Conservation (phyloP, 2,113 vertebrate species). For the Chitala chitala region DNA sequence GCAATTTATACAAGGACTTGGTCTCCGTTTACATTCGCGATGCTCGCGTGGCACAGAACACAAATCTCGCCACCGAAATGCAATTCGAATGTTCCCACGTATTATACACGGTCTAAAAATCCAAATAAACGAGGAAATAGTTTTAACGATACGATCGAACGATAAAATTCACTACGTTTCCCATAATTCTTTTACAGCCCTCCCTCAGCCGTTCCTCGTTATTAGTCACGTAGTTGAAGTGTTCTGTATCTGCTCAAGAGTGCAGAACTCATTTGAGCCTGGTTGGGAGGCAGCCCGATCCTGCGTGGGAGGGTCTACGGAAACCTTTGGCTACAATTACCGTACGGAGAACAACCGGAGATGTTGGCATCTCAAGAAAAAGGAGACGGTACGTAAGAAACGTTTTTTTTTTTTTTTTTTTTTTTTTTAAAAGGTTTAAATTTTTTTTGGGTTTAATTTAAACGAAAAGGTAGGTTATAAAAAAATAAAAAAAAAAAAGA, state of each 20-base stretch:
- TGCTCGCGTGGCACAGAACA: no score
- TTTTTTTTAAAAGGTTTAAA: background rate
- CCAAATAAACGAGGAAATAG: no score
- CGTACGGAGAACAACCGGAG: conserved; percentile 20
- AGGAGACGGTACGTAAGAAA: conserved; percentile 17
- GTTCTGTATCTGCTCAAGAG: conserved; percentile 49
- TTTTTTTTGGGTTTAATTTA: background rate
- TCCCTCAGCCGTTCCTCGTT: conserved; percentile 21
- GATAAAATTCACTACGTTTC: conserved; percentile 17
- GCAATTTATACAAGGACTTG: no score
- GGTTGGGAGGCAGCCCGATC: conserved; percentile 37
- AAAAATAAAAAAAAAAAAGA: background rate
- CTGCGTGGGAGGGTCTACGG: conserved; percentile 53
- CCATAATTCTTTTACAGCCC: conserved; percentile 27
- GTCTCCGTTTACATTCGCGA: no score
- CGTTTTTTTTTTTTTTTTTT: background rate
- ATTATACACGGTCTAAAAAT: no score
- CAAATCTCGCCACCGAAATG: no score
- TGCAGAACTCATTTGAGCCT: conserved; percentile 51
- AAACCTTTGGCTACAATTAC: conserved; percentile 18
- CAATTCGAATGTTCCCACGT: no score
- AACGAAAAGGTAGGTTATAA: background rate
- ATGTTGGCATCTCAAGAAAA: conserved; percentile 25
- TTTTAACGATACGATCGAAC: no score
- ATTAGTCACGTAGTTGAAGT: conserved; percentile 26